Base-by-base conservation (phyloP, 2,113 vertebrate genomes). In the Lepidiolamprologus cunningtoni region DNA sequence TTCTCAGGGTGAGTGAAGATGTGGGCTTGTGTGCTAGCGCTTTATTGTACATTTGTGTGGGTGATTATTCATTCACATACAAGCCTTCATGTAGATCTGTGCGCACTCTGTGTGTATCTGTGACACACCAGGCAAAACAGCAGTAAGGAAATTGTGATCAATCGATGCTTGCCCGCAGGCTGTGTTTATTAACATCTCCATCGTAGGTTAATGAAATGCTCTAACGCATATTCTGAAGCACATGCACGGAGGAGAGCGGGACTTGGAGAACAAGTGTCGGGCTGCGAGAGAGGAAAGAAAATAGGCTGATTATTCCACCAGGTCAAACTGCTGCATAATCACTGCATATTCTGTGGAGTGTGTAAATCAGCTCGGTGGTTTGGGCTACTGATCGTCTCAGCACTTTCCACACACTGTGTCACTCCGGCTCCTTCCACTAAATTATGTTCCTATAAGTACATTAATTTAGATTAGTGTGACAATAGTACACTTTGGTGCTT, bases 141-240 rank as follows among this genome's bases (percentile, higher is more conserved):
- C 40, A 7, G 19, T 80, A 78, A 84, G 45, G 66, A 89, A 88
- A 83, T 54, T 89, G 85, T 87, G 87, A 92, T 91, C 84, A 91
- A 91, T 92, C 85, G 55, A 84, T 93, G 73, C 86, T 81, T 80
- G 84, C 84, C 86, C 79, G 42, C 2, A 23, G 91, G 81, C 33
- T 63, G 19, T 40, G 58, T 92, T 89, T 92, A 91, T 91, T 90
- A 92, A 90, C 89, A 83, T 90, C 88, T 89, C 53, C 50, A 81
- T 93, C 82, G 76, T 45, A 61, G 82, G 6, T 9, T 88, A 91
- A 93, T 91, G 52, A 91, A 91, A 90, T 68, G 73, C 83, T 79
- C 54, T 21, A 19, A 47, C 2, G 6, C 50, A 82, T 68, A 26
- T 80, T 80, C 53, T 55, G 82, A 80, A 19, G 5, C 52, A 80